Base-by-base conservation (phyloP, 2,888 invertebrate species). In the Eristalinus sepulchralis region DNA sequence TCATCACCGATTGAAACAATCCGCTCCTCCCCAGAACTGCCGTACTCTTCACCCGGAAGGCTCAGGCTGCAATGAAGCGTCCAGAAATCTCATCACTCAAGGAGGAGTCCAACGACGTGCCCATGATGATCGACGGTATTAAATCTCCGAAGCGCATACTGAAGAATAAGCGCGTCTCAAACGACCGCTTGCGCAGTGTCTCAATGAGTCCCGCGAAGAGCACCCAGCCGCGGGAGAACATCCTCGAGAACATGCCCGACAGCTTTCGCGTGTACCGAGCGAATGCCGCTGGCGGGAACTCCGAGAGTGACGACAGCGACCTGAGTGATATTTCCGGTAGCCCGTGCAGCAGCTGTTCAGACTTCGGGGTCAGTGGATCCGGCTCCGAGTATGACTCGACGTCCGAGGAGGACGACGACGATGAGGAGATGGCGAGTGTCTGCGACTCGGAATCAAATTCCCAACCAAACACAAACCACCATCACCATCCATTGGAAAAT, bases 21-120 rank as follows among this genome's bases (percentile, higher is more conserved):
- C 8, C 8, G n/a, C 6, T 8, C n/a, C 17, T n/a, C 13, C 5
- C 47, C 47, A 92, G 96, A 89, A 96, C 96, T 24, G 96, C 96
- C n/a, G 96, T 97, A 31, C 92, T 97, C 34, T 95, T 97, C 89
- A 96, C 96, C 10, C 94, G 96, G 64, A 96, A 96, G 92, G 95
- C 95, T 1, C 95, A 95, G 90, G 94, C 95, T 1, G 93, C 93
- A 83, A 90, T 93, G 57, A 93, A 94, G 89, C 90, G 91, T 78
- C 93, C 93, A 5, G 91, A 88, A 88, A 84, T 88, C 66, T 76
- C 84, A 59, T 79, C 87, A 0, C 75, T 78, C 55, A 82, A 88
- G 55, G 81, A 85, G 53, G 85, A 88, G 57, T 83, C 81, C 6
- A 82, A 85, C 36, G 89, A 89, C 39, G 71, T 90, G 10, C 85